Conservation (phyloP, 2,888 invertebrate species). For the Entomobrya proxima region DNA sequence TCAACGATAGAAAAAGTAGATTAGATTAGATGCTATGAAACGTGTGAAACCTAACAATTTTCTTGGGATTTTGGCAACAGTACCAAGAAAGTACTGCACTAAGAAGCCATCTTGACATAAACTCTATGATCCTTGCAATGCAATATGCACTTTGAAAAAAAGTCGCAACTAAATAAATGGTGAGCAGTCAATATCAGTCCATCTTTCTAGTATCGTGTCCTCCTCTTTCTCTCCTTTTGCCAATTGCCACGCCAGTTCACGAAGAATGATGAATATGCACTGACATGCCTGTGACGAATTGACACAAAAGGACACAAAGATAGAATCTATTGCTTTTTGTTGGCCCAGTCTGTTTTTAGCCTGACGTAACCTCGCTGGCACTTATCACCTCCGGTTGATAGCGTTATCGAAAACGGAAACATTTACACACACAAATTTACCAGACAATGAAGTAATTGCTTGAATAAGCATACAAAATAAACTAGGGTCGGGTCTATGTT, state of each 20-base stretch:
- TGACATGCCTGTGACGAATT: conserved; percentile 8
- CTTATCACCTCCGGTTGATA: not conserved
- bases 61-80: not conserved
- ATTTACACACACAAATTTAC: not conserved
- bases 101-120: conserved; percentile 3
- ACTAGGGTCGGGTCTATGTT: too few species aligned
- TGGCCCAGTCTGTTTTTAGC: not conserved
- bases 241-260: not conserved
- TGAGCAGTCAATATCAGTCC: not conserved
- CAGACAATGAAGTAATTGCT: not conserved
- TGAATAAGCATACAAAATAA: not conserved
- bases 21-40: not conserved
- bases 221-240: not conserved
- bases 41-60: not conserved
- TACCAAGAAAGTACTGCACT: not conserved
- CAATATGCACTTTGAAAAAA: not conserved
- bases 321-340: not conserved
- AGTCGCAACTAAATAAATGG: not conserved
- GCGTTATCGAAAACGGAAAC: conserved; percentile 14
- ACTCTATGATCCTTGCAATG: too few species aligned
- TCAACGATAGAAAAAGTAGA: not conserved
- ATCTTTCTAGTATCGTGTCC: not conserved
- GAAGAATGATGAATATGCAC: not conserved
- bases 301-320: not conserved
- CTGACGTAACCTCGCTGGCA: not conserved